These are phyloP conservation scores for Cordilura impudica DNA, from an alignment of 2,888 invertebrate species.

Conservation along the genomic window DNA sequence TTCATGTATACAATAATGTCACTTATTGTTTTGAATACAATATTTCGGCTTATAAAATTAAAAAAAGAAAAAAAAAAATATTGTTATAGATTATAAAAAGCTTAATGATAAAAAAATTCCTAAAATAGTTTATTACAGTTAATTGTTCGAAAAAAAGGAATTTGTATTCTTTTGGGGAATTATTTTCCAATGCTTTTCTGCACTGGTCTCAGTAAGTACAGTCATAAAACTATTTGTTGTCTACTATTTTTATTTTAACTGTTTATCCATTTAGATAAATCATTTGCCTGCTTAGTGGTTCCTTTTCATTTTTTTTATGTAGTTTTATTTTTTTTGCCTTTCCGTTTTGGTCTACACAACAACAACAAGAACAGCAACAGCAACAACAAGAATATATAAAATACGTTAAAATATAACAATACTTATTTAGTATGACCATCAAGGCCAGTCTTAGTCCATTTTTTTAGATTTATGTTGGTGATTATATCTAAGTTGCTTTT, in stretches of 20 bases:
- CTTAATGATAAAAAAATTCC: too few relatives aligned
- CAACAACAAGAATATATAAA: slow-evolving; percentile 22
- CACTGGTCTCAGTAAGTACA: too few relatives aligned
- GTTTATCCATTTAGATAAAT: slow-evolving; percentile 45
- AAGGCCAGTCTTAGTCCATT: slow-evolving; percentile 51
- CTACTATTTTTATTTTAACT: slow-evolving; percentile 21
- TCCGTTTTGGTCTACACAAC: slow-evolving; percentile 12
- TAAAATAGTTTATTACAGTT: too few relatives aligned
- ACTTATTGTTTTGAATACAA: too few relatives aligned
- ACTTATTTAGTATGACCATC: slow-evolving; percentile 26
- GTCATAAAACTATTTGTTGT: slow-evolving; percentile 38
- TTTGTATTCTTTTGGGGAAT: too few relatives aligned
- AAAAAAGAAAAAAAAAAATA: too few relatives aligned
- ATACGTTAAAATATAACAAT: slow-evolving; percentile 25
- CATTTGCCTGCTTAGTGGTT: slow-evolving; percentile 50
- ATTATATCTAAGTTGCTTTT: slow-evolving; percentile 69
- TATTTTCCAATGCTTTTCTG: too few relatives aligned
- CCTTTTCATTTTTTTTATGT: slow-evolving; percentile 34
- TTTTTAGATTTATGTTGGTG: slow-evolving; percentile 72
- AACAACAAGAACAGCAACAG: too few relatives aligned
- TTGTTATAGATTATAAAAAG: too few relatives aligned
- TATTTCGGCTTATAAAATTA: too few relatives aligned
- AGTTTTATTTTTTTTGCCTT: slow-evolving; percentile 29
- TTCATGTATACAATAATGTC: too few relatives aligned
- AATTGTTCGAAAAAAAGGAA: too few relatives aligned